phyloP scores from a whole-genome alignment of 2,113 vertebrate genomes.

The Lophius piscatorius region DNA sequence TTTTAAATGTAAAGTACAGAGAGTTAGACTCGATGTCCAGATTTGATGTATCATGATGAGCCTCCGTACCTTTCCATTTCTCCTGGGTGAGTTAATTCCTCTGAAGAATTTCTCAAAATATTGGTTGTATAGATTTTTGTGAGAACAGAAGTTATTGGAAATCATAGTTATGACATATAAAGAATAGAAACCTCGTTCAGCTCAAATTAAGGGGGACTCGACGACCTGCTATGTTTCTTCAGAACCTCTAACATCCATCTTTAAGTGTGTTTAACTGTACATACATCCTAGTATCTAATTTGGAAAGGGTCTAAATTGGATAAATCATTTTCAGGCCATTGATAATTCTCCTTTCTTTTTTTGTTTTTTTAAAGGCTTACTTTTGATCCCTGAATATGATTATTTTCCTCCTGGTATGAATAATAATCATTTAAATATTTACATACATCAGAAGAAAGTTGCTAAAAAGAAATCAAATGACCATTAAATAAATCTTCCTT shows the following conservation, averaged over 20 bases:
- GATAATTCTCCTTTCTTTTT: background rate
- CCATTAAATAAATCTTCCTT: background rate
- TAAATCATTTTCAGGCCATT: background rate
- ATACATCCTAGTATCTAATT: too few species aligned
- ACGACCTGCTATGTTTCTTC: too few species aligned
- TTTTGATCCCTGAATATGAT: background rate
- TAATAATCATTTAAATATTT: background rate
- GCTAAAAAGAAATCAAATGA: too few species aligned
- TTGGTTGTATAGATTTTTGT: background rate
- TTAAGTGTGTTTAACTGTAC: too few species aligned
- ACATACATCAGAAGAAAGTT: background rate
- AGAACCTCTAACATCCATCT: too few species aligned
- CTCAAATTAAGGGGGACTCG: too few species aligned
- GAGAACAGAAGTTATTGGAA: background rate
- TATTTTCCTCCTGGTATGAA: background rate
- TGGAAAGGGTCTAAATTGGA: too few species aligned
- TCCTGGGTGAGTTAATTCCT: conserved; percentile 7
- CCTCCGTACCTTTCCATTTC: background rate
- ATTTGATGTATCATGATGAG: background rate
- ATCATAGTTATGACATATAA: background rate
- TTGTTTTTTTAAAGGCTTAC: background rate
- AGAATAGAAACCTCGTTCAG: too few species aligned
- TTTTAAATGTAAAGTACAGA: background rate
- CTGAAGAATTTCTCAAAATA: background rate
- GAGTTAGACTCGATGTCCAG: too few species aligned